Base-by-base conservation (phyloP, 92 coral and sea anemone species). In the Virgularia gustaviana region DNA sequence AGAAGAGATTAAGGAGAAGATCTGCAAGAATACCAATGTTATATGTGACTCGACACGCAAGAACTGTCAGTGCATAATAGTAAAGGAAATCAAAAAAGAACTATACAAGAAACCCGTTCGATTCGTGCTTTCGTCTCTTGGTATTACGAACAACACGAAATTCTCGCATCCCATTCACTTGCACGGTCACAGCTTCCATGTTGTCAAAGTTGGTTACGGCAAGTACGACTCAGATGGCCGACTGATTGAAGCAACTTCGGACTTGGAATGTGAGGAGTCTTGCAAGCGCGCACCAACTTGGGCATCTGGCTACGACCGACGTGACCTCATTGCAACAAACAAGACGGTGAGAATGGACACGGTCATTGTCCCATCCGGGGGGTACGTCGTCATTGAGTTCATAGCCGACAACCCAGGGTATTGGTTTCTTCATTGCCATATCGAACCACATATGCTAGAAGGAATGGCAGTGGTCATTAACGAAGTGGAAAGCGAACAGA, bases 391-490 rank as follows among this genome's bases (percentile, higher is more conserved):
- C 11, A 78, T 87, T 24, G 75, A 82, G 24, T 81, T 87, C 42
- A 45, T 75, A 10, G 81, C 85, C 31, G 88, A 87, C 35, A 87
- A 88, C 30, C 94, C 94, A 35, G 91, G 91, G 30, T 83, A 79
- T 70, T 86, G 91, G 88, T 76, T 83, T 36, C 81, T 86, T n/a
- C 90, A 87, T 70, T 87, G 91, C 75, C 88, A 87, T 79, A 81
- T 83, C 52, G 91, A 85, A 15, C 43, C 78, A 23, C 91, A 86
- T 53, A 78, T 61, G 43, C 54, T 84, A 20, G 80, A 86, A 36
- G 90, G 90, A 33, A 86, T 86, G 90, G 90, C 88, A 20, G 3
- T 83, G 49, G 84, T 83, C 6, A 61, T 86, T 3, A 44, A 45
- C 30, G 73, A 66, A 45, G 24, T 66, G 9, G 42, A 66, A 44